Evolutionary conservation across 1,140 invertebrate genomes (phyloP).

Genomic region (Drosophila simulans): DNA sequence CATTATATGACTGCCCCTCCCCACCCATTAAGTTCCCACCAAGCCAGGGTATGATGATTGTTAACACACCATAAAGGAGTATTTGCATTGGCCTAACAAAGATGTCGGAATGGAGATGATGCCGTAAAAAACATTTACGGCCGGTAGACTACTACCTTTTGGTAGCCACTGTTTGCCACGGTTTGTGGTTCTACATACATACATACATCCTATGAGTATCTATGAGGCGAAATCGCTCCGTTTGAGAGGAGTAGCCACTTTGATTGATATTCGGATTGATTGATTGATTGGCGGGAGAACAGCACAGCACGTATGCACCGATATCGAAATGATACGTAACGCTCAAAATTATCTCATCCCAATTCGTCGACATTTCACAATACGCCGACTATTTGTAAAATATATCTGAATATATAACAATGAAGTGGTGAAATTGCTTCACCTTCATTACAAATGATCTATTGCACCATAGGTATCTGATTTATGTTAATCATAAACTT

Average conservation of each 20-base stretch:
- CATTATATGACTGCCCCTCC: constrained; percentile 15
- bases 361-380: constrained; percentile 10
- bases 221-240: not conserved
- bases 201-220: too few species aligned
- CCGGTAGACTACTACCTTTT: constrained; percentile 3
- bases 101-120: not conserved
- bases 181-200: constrained; percentile 7
- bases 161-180: constrained; percentile 14
- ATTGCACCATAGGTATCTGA: too few species aligned
- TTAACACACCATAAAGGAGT: constrained; percentile 28
- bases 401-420: not conserved
- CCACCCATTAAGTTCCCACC: not conserved
- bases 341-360: not conserved
- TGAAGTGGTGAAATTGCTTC: not conserved
- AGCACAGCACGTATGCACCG: constrained; percentile 39
- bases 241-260: constrained; percentile 22
- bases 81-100: constrained; percentile 17
- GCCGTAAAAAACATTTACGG: constrained; percentile 25
- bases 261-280: constrained; percentile 28
- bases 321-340: constrained; percentile 1
- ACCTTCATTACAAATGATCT: too few species aligned
- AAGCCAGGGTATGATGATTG: not conserved
- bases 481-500: too few species aligned
- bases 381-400: constrained; percentile 1
- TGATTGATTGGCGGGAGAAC: constrained; percentile 27